These are phyloP conservation scores for Drosophila neutralis DNA, from an alignment of 2,888 invertebrate species.

Conservation along the genomic window DNA sequence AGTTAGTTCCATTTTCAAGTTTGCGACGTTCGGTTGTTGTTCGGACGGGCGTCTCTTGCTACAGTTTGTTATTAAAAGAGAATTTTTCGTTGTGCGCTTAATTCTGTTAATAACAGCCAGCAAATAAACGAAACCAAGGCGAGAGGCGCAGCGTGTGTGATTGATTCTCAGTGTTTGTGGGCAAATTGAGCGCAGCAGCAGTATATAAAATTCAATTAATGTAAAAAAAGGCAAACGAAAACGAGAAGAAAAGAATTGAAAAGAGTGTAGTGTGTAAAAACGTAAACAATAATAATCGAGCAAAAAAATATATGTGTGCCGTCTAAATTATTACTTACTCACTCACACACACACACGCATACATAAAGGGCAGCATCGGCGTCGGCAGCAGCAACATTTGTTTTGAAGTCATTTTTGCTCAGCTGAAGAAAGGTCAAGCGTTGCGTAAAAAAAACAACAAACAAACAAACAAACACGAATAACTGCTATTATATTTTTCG, in stretches of 20 bases:
- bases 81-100: constrained; percentile 60
- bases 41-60: constrained; percentile 41
- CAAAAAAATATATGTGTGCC: constrained; percentile 49
- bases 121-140: constrained; percentile 27
- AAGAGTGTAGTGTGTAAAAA: constrained; percentile 63
- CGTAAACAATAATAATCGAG: constrained; percentile 48
- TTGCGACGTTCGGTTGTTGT: constrained; percentile 37
- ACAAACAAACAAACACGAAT: constrained; percentile 6
- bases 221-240: constrained; percentile 54
- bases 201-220: constrained; percentile 73
- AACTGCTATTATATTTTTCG: constrained; percentile 22
- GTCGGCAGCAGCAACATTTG: constrained; percentile 40
- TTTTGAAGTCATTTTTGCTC: constrained; percentile 33
- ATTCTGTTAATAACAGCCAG: constrained; percentile 68
- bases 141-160: constrained; percentile 47
- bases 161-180: constrained; percentile 36
- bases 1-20: constrained; percentile 46
- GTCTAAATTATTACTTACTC: constrained; percentile 48
- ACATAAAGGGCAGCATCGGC: constrained; percentile 21
- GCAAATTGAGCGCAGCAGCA: constrained; percentile 46
- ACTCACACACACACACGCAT: constrained; percentile 26
- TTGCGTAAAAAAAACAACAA: constrained; percentile 65
- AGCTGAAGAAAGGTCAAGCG: constrained; percentile 71
- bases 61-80: constrained; percentile 61
- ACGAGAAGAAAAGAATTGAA: constrained; percentile 37